Percentiles rank a stretch among this genome's conserved stretches.
phyloP scores from a whole-genome alignment of 2,888 invertebrate species.

The Drosophila mimica region DNA sequence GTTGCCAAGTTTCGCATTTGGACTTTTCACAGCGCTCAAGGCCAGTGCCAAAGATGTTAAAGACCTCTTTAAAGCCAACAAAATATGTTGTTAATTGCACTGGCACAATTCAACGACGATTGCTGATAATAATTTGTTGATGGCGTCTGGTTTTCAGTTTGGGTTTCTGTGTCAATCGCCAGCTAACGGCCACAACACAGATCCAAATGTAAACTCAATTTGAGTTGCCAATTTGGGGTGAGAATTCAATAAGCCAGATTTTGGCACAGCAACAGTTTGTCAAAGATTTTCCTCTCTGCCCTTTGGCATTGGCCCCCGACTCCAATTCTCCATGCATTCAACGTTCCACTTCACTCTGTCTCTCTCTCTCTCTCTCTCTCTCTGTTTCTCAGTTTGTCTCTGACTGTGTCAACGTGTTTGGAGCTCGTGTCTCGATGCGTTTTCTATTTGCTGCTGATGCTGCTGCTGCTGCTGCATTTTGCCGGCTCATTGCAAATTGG shows the following conservation, averaged over 20 bases:
- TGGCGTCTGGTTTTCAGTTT: conserved; percentile 21
- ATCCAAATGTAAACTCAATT: conserved; percentile 35
- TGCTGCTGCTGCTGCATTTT: conserved; percentile 73
- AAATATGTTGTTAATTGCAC: conserved; percentile 58
- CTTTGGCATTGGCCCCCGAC: conserved; percentile 51
- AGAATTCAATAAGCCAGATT: conserved; percentile 64
- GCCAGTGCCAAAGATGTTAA: conserved; percentile 62
- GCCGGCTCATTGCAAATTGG: conserved; percentile 79
- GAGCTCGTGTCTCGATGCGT: conserved; percentile 36
- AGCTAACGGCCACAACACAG: conserved; percentile 48
- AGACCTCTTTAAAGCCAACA: conserved; percentile 68
- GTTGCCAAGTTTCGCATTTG: conserved; percentile 26
- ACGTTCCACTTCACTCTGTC: background rate
- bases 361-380: conserved; percentile 1
- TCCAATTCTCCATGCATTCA: background rate
- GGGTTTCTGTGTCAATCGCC: conserved; percentile 54
- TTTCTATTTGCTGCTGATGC: conserved; percentile 67
- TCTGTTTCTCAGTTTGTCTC: background rate
- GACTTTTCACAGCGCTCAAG: conserved; percentile 68
- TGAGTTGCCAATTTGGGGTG: conserved; percentile 42
- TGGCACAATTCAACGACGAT: conserved; percentile 53
- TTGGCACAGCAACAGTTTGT: conserved; percentile 62
- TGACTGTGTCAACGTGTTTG: conserved; percentile 58
- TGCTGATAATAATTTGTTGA: conserved; percentile 39
- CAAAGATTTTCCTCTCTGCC: conserved; percentile 42